Conservation (phyloP, 2,797 vertebrate genomes). For the Brotogeris chrysoptera region DNA sequence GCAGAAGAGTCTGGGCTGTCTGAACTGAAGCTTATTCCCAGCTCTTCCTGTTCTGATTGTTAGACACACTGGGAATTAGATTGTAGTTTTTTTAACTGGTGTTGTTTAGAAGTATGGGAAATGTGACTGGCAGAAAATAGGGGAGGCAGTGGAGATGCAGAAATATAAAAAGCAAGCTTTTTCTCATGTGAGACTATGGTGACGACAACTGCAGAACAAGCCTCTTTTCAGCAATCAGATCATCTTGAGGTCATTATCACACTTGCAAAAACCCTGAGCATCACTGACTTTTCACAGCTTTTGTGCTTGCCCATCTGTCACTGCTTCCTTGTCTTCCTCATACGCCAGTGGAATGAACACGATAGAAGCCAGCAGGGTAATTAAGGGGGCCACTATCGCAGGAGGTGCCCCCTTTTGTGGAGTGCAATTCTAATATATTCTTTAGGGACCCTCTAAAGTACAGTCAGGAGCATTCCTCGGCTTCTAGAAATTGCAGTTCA, state of each 20-base stretch:
- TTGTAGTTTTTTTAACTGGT: background rate
- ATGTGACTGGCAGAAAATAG: background rate
- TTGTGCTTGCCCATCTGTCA: constrained; percentile 41
- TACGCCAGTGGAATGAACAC: background rate
- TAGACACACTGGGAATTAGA: background rate
- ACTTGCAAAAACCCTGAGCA: background rate
- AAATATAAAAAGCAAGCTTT: background rate
- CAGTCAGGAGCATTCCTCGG: background rate
- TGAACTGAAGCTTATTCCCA: background rate
- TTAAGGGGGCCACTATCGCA: background rate
- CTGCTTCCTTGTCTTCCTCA: background rate
- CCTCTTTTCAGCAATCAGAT: background rate
- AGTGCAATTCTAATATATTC: background rate
- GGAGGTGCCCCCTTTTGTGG: background rate
- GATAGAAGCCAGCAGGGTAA: background rate
- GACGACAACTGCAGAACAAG: constrained; percentile 1
- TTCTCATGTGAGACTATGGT: background rate
- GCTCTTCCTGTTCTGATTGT: background rate
- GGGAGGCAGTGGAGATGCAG: background rate
- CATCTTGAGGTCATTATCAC: constrained; percentile 40
- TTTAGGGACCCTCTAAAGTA: background rate
- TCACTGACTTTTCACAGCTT: constrained; percentile 15
- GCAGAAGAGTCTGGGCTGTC: background rate
- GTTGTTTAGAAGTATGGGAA: background rate
- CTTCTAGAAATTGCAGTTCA: background rate